Percentiles rank a stretch among this genome's conserved stretches.
phyloP scores from a whole-genome alignment of 2,888 invertebrate genomes.

The Hofmannophila pseudospretella region DNA sequence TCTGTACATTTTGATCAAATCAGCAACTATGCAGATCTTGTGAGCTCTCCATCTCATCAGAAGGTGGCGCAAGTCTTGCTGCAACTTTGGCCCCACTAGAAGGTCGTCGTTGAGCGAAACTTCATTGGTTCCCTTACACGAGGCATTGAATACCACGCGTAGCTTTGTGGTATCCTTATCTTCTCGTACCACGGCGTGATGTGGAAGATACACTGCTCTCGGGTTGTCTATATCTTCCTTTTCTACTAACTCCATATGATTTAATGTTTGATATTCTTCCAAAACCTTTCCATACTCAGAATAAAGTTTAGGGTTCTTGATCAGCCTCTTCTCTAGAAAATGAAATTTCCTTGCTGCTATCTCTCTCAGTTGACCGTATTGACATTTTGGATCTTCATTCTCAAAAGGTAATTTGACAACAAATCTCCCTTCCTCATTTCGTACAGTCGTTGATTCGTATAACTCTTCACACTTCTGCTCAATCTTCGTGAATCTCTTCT shows the following conservation, averaged over 20 bases:
- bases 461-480: neutral
- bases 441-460: neutral
- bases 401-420: neutral
- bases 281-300: neutral
- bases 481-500: neutral
- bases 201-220: too few relatives aligned
- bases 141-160: too few relatives aligned
- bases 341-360: slow-evolving; percentile 1
- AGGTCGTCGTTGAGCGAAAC: slow-evolving; percentile 17
- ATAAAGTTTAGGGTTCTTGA: neutral
- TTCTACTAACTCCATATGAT: too few relatives aligned
- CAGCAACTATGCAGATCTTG: slow-evolving; percentile 11
- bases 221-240: too few relatives aligned
- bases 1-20: slow-evolving; percentile 17
- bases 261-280: too few relatives aligned
- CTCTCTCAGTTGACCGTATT: neutral
- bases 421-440: neutral
- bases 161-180: too few relatives aligned
- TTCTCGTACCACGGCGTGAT: too few relatives aligned
- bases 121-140: too few relatives aligned
- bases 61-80: slow-evolving; percentile 15
- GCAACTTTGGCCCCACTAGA: slow-evolving; percentile 15
- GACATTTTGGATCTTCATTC: neutral
- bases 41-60: slow-evolving; percentile 14
- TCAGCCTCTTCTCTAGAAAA: neutral